These are phyloP conservation scores for Phrynosoma blainvillii DNA, from an alignment of 2,113 vertebrate genomes.

Conservation along the genomic window DNA sequence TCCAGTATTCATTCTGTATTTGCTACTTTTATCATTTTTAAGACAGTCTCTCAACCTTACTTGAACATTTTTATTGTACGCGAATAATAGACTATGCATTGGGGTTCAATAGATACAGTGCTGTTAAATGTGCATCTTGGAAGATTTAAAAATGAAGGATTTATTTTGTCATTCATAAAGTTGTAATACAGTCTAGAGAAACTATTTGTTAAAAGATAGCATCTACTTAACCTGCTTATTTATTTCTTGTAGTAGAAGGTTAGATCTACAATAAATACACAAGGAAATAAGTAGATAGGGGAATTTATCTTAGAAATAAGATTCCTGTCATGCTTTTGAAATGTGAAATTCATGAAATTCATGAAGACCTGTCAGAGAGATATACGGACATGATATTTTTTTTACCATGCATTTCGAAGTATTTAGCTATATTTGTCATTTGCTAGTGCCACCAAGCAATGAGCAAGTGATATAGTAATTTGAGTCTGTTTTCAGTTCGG, in stretches of 20 bases:
- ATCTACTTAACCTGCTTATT: conserved; percentile 96
- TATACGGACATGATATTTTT: conserved; percentile 89
- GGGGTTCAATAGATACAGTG: conserved; percentile 77
- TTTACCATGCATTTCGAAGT: conserved; percentile 78
- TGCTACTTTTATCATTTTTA: conserved; percentile 74
- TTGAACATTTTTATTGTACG: conserved; percentile 80
- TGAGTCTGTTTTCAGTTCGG: conserved; percentile 67
- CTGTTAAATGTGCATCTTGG: conserved; percentile 77
- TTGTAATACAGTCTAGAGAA: conserved; percentile 81
- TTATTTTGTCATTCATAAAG: conserved; percentile 87
- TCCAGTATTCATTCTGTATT: conserved; percentile 67
- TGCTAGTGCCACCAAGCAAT: conserved; percentile 72
- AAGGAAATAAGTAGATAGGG: conserved; percentile 85
- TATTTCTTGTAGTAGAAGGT: conserved; percentile 88
- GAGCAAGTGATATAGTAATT: conserved; percentile 75
- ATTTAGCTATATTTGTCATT: conserved; percentile 87
- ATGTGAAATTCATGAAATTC: conserved; percentile 85
- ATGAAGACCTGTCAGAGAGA: conserved; percentile 82
- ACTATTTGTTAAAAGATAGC: conserved; percentile 93
- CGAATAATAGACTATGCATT: conserved; percentile 77
- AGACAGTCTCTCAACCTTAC: conserved; percentile 67
- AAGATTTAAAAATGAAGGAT: conserved; percentile 83
- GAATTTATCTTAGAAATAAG: conserved; percentile 92
- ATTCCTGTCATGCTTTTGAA: conserved; percentile 83
- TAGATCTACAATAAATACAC: conserved; percentile 90